A percentile compares a stretch with the other conserved stretches of the same genome.
Evolutionary conservation across 2,888 invertebrate species (phyloP).

Genomic region (Nudaria mundana): DNA sequence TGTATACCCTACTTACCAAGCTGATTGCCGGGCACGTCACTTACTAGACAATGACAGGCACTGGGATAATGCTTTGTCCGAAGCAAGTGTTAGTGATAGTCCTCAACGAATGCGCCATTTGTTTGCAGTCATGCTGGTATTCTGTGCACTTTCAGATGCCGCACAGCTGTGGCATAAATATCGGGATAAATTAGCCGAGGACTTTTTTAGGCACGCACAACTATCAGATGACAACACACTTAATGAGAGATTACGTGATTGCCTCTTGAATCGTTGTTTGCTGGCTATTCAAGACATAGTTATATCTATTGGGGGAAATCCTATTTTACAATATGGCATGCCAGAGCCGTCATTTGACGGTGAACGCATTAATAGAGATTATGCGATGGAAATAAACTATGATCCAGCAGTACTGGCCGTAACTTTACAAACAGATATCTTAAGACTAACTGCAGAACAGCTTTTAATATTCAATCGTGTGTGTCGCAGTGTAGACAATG

Average conservation of each 20-base stretch:
- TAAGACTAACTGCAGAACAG: constrained; percentile 3
- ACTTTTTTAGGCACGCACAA: too few relatives aligned
- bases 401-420: constrained; percentile 11
- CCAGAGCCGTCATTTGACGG: constrained; percentile 2
- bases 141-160: too few relatives aligned
- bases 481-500: constrained; percentile 12
- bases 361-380: constrained; percentile 9
- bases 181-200: too few relatives aligned
- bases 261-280: too few relatives aligned
- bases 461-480: constrained; percentile 10
- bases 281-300: too few relatives aligned
- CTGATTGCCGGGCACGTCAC: constrained; percentile 26
- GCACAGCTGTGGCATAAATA: too few relatives aligned
- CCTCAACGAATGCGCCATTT: constrained; percentile 14
- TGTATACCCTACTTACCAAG: constrained; percentile 30
- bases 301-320: too few relatives aligned
- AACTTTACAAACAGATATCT: constrained; percentile 12
- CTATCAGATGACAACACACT: too few relatives aligned
- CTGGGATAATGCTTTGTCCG: constrained; percentile 32
- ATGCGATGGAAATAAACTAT: constrained; percentile 12
- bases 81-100: constrained; percentile 24
- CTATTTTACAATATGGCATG: too few relatives aligned
- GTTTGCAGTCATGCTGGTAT: background rate
- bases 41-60: constrained; percentile 38
- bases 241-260: too few relatives aligned